Percentiles rank a stretch among this genome's conserved stretches.
Conservation (phyloP, 2,797 vertebrate species). For the Acanthis flammea region DNA sequence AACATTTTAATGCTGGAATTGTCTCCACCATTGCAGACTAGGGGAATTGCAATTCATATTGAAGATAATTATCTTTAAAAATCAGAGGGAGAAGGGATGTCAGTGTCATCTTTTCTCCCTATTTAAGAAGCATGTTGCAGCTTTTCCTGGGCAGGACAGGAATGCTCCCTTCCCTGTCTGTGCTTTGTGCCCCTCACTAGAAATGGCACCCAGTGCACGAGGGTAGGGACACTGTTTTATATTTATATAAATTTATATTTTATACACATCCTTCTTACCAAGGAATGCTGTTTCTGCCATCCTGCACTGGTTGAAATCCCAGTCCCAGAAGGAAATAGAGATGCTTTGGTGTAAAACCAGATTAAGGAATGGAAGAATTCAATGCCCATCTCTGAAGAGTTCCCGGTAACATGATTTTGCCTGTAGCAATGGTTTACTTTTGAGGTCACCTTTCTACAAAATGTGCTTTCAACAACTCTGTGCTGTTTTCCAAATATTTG, state of each 20-base stretch:
- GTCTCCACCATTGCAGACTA: background rate
- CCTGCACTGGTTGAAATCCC: background rate
- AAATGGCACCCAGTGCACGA: background rate
- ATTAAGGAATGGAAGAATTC: background rate
- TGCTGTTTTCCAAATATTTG: slow-evolving; percentile 5
- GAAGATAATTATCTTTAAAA: background rate
- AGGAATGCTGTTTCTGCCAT: background rate
- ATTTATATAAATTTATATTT: background rate
- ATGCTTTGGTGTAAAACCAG: background rate
- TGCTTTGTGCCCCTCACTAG: background rate
- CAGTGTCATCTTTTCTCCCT: background rate
- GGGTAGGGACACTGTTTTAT: background rate
- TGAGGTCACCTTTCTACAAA: slow-evolving; percentile 8
- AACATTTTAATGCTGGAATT: background rate
- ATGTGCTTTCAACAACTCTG: background rate
- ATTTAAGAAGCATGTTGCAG: background rate
- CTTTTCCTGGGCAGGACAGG: background rate
- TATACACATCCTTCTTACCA: background rate
- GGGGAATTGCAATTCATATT: background rate
- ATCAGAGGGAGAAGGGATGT: background rate
- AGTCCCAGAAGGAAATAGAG: background rate
- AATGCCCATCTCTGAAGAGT: background rate
- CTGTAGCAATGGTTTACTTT: background rate
- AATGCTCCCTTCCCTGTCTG: background rate
- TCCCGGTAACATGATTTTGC: background rate